Base-by-base conservation (phyloP, 2,113 vertebrate species). In the Origma solitaria region DNA sequence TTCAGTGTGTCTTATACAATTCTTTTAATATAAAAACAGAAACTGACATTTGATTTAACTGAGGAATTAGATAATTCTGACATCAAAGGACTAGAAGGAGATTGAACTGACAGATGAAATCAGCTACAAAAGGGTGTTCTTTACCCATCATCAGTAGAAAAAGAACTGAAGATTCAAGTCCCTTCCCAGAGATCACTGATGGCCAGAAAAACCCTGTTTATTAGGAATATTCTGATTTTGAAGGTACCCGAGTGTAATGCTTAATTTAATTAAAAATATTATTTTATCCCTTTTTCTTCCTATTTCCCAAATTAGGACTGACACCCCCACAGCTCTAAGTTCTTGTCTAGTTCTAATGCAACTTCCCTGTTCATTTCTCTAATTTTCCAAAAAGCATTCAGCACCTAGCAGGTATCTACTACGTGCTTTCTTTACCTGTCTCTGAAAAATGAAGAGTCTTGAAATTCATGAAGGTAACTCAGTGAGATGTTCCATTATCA, bases 51-150 rank as follows among this genome's bases (percentile, higher is more conserved):
- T 92, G 60, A 90, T 93, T 95, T 93, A 91, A 80, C 79, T 92
- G 92, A 94, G 62, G 81, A 96, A 92, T 96, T 88, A 90, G 85
- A 71, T 86, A 94, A 90, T 93, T 96, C 85, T 95, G 85, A 80
- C 79, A 90, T 94, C 85, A 92, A 92, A 96, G 78, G n/a, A 89
- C 20, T 18, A 79, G 50, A 40, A n/a, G 40, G 70, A 49, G 71
- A 83, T 51, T 73, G 79, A 92, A 70, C 31, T 86, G 68, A 93
- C 68, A 83, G 79, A 71, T 81, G 33, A 92, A 95, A 88, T 86
- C 76, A 94, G 65, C 81, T 85, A 76, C 57, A 92, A 88, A 94
- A 86, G 44, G 10, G 11, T 77, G 15, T 77, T 90, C 71, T 91
- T 90, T 45, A 77, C 47, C 76, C 21, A n/a, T 58, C 42, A 90